Base-by-base conservation (phyloP, 2,888 invertebrate genomes). In the Orgyia antiqua region DNA sequence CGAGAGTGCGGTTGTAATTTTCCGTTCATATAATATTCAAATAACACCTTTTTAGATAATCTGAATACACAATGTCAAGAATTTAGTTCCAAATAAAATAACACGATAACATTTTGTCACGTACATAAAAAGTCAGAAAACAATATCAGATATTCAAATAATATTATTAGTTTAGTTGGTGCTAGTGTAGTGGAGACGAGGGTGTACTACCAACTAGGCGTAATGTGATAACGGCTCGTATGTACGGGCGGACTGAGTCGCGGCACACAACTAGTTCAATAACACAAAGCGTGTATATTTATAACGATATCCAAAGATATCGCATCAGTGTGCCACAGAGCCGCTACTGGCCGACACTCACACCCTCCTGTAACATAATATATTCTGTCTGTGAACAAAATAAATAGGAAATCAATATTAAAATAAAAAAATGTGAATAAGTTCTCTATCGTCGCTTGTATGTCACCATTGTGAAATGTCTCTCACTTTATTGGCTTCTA, bases 261-360 rank as follows among this genome's bases (percentile, higher is more conserved):
- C 24, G 27, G 10, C 13, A 13, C 19, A 11, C 39, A 30, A 39
- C 49, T 53, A 53, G 45, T 52, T 51, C 51, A 50, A 51, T 54
- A 55, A 58, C 53, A 59, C 50, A 57, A 54, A 53, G 53, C 52
- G 51, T 49, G 42, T 59, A 58, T 58, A 51, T 45, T 44, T 54
- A 55, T 50, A 52, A 50, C 42, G 61, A 45, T 58, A 63, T 58
- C 63, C 49, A 52, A 50, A 40, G 61, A 45, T 58, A 63, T 58
- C 63, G 53, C 51, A 47, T 60, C 56, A 48, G 50, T 48, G 41
- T 43, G 45, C 24, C 10, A 13, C 24, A 4, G 20, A 10, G 4
- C 4, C 6, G 15, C 15, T 15, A n/a, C 20, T 6, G 15, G 15
- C 15, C 6, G 15, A 15, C 15, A 4, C 4, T 15, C 15, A 15